Evolutionary conservation across 2,797 vertebrate species (phyloP), one percentile per base, ranked within the genome.

Genomic region (Nyctalus aviator): DNA sequence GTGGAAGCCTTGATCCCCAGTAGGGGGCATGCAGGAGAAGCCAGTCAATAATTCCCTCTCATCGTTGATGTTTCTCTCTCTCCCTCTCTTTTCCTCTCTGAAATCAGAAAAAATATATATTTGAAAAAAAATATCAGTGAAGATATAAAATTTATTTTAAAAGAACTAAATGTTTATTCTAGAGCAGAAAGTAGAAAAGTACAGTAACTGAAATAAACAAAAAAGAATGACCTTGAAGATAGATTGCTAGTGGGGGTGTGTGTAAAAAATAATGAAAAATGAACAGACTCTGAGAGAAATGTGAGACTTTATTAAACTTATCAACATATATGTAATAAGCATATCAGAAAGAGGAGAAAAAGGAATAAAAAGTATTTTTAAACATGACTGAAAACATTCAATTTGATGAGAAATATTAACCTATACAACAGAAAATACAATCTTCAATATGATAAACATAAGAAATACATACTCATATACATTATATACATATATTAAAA

Each of bases 321-420:
- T 17, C 20, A 37, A n/a, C 30, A 48, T 73, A 41, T 8, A n/a
- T 21, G 27, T 18, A 57, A 68, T 68, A 18, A 64, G 15, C 87
- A 48, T 20, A 77, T 35, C 10, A 79, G 44, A 32, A 73, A 32
- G 8, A 83, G 10, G 6, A 59, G n/a, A 35, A 2, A 50, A 20
- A 83, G 2, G 23, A 91, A 18, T n/a, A 35, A 53, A 68, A 35
- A 41, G 15, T 46, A 50, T n/a, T n/a, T 30, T 30, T 30, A 27
- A 15, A 75, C 35, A n/a, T 62, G 20, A 12, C 37, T 55, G 53
- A 55, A 78, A 88, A 79, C 20, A 44, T 8, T 8, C 87, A 50
- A 64, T 75, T 69, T 84, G 25, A 91, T 84, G 50, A 88, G 62
- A 81, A 68, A 73, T 25, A 68, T 90, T 81, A 66, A 37, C 35